These are phyloP conservation scores for Hemibagrus guttatus DNA, from an alignment of 2,797 vertebrate genomes.

Conservation along the genomic window DNA sequence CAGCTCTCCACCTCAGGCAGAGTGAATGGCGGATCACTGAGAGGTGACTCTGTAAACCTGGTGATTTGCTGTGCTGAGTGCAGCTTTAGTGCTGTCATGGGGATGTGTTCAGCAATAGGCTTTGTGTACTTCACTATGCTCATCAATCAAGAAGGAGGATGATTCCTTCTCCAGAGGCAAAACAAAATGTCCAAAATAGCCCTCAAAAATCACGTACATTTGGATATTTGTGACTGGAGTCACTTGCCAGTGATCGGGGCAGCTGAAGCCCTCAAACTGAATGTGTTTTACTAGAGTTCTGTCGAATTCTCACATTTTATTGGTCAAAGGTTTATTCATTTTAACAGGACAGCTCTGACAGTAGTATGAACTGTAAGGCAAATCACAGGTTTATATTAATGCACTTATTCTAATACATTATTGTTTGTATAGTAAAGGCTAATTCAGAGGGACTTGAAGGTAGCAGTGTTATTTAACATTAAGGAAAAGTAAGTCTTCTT, in stretches of 20 bases:
- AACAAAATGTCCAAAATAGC: not conserved
- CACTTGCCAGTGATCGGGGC: conserved; percentile 18
- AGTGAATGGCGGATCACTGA: conserved; percentile 35
- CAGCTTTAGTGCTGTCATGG: not conserved
- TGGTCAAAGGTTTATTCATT: not conserved
- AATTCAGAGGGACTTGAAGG: not conserved
- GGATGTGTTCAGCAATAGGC: not conserved
- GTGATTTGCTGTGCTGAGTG: conserved; percentile 26
- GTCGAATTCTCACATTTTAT: not conserved
- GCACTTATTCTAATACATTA: not conserved
- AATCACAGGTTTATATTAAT: not conserved
- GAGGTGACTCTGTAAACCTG: conserved; percentile 14
- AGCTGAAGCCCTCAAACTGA: conserved; percentile 19
- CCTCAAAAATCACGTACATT: not conserved
- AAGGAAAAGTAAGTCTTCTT: no score
- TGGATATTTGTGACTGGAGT: not conserved
- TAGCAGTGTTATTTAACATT: not conserved
- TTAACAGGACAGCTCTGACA: not conserved
- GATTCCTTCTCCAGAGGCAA: not conserved
- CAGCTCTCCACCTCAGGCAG: conserved; percentile 32
- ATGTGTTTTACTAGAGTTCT: not conserved
- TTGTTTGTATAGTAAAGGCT: not conserved
- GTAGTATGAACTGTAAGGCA: not conserved
- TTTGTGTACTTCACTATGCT: conserved; percentile 17
- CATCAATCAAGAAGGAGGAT: conserved; percentile 21